Evolutionary conservation across 2,113 vertebrate genomes (phyloP).

Genomic region (Sclerurus mexicanus): DNA sequence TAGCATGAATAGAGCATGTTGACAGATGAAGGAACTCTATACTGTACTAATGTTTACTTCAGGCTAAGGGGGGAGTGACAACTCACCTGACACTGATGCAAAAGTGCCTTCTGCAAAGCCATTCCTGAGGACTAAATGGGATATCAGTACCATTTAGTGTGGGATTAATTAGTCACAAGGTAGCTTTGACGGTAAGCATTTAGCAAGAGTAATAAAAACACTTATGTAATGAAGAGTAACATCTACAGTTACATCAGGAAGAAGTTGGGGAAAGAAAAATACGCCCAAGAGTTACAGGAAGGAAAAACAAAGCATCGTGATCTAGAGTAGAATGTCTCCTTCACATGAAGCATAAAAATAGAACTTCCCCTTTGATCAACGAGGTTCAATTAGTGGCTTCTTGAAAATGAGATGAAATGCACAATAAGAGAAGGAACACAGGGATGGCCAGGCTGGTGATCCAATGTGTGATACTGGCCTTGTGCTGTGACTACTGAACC

Average conservation of each 20-base stretch:
- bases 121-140: background rate
- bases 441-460: background rate
- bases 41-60: background rate
- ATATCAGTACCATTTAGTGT: background rate
- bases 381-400: background rate
- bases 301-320: background rate
- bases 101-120: background rate
- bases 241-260: constrained; percentile 30
- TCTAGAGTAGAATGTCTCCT: background rate
- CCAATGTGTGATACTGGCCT: background rate
- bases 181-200: background rate
- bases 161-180: background rate
- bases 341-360: background rate
- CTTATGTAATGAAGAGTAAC: background rate
- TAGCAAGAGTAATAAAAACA: background rate
- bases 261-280: background rate
- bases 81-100: background rate
- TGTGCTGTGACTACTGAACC: background rate
- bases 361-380: background rate
- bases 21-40: background rate
- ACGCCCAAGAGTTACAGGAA: background rate
- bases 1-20: background rate
- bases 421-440: rapidly evolving
- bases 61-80: background rate
- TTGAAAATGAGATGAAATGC: background rate